Conservation (phyloP, 2,888 invertebrate genomes). For the Zhuqinia jingwanae region DNA sequence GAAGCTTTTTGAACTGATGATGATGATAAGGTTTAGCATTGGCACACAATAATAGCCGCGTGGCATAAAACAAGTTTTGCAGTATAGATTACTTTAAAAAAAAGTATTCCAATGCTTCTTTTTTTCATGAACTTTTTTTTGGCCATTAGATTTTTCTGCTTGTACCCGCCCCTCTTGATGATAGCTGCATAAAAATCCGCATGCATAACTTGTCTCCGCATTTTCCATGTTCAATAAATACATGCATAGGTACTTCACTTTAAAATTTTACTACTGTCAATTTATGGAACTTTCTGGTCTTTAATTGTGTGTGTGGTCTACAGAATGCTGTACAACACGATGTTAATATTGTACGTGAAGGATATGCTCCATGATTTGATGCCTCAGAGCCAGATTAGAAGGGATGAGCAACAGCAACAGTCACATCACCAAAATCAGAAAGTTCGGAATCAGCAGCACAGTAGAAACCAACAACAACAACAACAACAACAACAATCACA, state of each 20-base stretch:
- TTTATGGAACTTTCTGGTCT: neutral
- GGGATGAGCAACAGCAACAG: constrained; percentile 42
- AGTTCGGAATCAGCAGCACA: constrained; percentile 46
- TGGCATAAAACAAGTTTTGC: neutral
- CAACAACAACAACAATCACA: constrained; percentile 24
- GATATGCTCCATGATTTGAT: constrained; percentile 82
- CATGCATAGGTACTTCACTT: constrained; percentile 6
- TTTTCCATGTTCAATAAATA: no score
- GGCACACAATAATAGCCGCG: neutral
- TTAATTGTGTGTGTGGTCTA: constrained; percentile 26
- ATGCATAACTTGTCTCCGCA: neutral
- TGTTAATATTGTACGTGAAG: constrained; percentile 82
- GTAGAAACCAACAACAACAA: constrained; percentile 81
- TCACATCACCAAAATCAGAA: constrained; percentile 20
- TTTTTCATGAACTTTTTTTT: neutral
- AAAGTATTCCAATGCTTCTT: neutral
- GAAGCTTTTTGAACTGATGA: neutral
- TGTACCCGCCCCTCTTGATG: neutral
- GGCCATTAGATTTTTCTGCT: constrained; percentile 40
- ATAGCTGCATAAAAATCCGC: neutral
- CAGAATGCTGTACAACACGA: constrained; percentile 82
- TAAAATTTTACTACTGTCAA: neutral
- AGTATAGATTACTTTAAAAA: constrained; percentile 26
- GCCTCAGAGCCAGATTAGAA: constrained; percentile 80
- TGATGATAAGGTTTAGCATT: neutral